These are phyloP conservation scores for Unio pictorum DNA, from an alignment of 2,888 invertebrate species.

Conservation along the genomic window DNA sequence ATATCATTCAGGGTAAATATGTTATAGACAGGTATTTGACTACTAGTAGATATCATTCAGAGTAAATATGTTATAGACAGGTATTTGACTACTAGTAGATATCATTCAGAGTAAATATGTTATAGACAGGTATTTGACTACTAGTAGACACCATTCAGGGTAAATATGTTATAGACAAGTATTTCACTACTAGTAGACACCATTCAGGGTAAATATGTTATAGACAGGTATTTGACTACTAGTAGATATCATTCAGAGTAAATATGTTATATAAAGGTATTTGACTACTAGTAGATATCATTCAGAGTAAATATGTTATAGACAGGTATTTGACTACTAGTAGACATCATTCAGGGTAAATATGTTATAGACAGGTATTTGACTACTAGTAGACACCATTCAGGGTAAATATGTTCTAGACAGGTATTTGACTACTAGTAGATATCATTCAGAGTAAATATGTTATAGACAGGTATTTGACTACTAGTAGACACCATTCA, in stretches of 20 bases:
- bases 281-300: background rate
- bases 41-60: too few relatives aligned
- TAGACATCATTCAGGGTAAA: background rate
- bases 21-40: too few relatives aligned
- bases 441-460: background rate
- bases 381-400: background rate
- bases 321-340: background rate
- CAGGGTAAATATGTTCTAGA: background rate
- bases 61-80: too few relatives aligned
- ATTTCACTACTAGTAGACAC: background rate
- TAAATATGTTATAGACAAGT: too few relatives aligned
- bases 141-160: background rate
- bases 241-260: background rate
- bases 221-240: background rate
- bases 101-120: too few relatives aligned
- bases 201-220: background rate
- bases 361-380: too few relatives aligned
- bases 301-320: background rate
- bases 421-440: background rate
- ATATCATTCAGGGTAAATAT: background rate
- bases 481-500: background rate
- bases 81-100: too few relatives aligned
- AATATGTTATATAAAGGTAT: too few relatives aligned
- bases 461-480: too few relatives aligned
- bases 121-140: too few relatives aligned